These are phyloP conservation scores for Platygyra sinensis DNA, from an alignment of 64 coral and sea anemone genomes.

Conservation along the genomic window DNA sequence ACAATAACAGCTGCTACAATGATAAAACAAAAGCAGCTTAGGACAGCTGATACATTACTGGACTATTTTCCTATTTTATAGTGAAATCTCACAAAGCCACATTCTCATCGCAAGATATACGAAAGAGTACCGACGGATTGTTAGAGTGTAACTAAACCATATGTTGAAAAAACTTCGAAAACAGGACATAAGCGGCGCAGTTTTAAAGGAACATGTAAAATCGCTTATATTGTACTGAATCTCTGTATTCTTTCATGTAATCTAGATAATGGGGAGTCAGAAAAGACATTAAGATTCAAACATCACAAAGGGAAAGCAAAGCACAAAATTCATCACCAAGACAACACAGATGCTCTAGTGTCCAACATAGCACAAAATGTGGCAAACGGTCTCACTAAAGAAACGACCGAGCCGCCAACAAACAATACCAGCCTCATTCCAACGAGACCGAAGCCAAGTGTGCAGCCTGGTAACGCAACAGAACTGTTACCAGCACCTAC, in stretches of 20 bases:
- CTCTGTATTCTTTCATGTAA: background rate
- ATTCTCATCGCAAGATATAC: no score
- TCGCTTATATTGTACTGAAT: no score
- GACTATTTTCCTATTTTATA: no score
- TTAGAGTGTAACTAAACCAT: no score
- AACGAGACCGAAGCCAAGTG: background rate
- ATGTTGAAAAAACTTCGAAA: no score
- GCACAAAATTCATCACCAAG: background rate
- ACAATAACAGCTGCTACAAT: no score
- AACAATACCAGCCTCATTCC: background rate
- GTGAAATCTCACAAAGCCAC: no score
- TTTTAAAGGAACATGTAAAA: no score
- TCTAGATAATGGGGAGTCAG: conserved; percentile 39
- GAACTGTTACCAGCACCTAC: background rate
- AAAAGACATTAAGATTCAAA: conserved; percentile 39
- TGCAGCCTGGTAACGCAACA: background rate
- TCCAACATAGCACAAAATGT: background rate
- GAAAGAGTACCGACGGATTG: no score
- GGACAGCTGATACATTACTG: no score
- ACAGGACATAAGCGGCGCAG: no score
- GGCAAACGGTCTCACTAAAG: background rate
- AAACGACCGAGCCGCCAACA: background rate
- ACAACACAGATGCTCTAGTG: background rate
- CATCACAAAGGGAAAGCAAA: background rate
- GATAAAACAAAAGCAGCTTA: no score